Evolutionary conservation across 2,113 vertebrate species (phyloP), one percentile per base, ranked within the genome.

Genomic region (Chaetodon trifascialis): DNA sequence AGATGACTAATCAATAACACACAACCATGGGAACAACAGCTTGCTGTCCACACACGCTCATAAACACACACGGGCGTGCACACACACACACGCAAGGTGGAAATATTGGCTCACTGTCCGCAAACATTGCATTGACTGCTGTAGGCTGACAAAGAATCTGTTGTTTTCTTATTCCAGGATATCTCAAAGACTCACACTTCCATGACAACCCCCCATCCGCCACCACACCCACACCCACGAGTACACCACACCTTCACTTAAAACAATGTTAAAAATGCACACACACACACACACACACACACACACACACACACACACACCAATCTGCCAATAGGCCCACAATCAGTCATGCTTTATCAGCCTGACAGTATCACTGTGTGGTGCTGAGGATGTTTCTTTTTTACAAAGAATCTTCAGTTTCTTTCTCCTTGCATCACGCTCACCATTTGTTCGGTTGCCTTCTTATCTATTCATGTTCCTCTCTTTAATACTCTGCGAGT

Each of bases 1-100:
- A 95, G 93, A 95, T 95, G 93, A 93, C 91, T 93, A 94, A 95
- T 95, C 95, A 88, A 95, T 95, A 95, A 90, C 85, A 79, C 82
- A 86, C 89, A 91, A 88, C 80, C 88, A 91, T 90, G 85, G 90
- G 90, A 93, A 93, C 89, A 92, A 80, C 83, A 88, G 89, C 73
- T 86, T 73, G 70, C 83, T 82, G 69, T 85, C 52, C 67, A 42
- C 76, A 77, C 67, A 62, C 67, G 58, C 69, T 23, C 46, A 65
- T 65, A 47, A 46, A 30, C 66, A 55, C 80, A 54, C 80, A 54
- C 60, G 30, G 30, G 30, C 30, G 3, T 30, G 52, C 23, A 63
- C 71, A 64, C 72, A 73, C 64, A 47, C 70, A 73, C 51, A 78
- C 82, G 59, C 51, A 78, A 81, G 55, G 70, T n/a, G 80, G 87